A percentile compares a stretch with the other conserved stretches of the same genome.
Conservation (phyloP, 2,797 vertebrate genomes). For the Tarsius wallacei region DNA sequence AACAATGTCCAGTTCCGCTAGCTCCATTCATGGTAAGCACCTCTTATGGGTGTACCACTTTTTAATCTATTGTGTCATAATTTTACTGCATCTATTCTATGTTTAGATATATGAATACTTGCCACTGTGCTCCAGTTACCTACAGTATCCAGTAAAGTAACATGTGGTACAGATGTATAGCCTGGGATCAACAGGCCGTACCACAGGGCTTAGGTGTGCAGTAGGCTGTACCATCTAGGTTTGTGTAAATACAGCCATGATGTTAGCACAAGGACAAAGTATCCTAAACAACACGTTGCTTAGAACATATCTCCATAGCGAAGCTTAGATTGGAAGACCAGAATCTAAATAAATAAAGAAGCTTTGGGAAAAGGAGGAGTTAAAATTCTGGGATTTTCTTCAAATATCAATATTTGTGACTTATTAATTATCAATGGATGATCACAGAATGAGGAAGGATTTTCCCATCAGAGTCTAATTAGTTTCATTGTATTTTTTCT, state of each 20-base stretch:
- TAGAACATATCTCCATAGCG: background rate
- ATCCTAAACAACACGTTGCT: background rate
- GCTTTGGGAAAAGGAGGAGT: background rate
- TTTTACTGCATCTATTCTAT: background rate
- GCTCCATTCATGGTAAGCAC: background rate
- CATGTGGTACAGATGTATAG: background rate
- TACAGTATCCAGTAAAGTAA: background rate
- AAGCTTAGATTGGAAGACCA: background rate
- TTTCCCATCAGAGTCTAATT: constrained; percentile 70
- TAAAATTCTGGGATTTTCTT: constrained; percentile 13
- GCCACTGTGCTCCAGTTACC: background rate
- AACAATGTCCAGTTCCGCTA: background rate
- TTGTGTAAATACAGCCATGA: background rate
- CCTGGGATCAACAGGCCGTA: background rate
- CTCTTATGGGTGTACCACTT: background rate
- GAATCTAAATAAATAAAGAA: background rate
- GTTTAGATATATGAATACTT: background rate
- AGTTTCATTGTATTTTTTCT: constrained; percentile 72
- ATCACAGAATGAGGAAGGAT: background rate
- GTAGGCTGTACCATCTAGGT: background rate
- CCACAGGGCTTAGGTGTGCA: background rate
- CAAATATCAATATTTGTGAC: constrained; percentile 34
- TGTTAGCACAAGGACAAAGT: background rate
- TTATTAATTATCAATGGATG: constrained; percentile 49
- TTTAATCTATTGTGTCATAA: background rate